phyloP scores from a whole-genome alignment of 2,797 vertebrate species.

The Lindbergichthys nudifrons region DNA sequence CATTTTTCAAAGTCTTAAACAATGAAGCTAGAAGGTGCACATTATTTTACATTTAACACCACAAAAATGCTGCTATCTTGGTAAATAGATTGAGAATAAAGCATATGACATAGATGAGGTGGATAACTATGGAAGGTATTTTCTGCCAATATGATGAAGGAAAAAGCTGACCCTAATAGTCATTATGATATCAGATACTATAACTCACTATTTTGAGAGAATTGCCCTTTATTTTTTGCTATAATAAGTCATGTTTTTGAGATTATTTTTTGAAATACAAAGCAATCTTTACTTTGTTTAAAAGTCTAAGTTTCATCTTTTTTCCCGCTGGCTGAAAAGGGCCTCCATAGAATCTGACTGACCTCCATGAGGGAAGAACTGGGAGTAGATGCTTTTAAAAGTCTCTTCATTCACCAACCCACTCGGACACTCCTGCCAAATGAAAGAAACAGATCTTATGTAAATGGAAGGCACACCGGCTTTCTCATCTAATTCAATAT shows the following conservation, averaged over 20 bases:
- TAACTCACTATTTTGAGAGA: no score
- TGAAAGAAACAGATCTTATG: neutral
- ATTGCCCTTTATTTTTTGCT: no score
- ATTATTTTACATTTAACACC: neutral
- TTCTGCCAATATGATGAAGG: no score
- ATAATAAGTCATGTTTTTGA: no score
- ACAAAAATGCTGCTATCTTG: neutral
- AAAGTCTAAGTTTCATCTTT: no score
- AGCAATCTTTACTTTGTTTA: no score
- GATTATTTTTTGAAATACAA: no score
- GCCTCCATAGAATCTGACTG: conserved; percentile 58
- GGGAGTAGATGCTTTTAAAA: conserved; percentile 96
- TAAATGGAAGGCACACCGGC: neutral
- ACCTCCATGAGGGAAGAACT: conserved; percentile 99
- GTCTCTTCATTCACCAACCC: conserved; percentile 95
- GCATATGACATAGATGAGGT: neutral
- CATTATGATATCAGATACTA: no score
- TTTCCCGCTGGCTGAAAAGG: no score
- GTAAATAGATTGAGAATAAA: neutral
- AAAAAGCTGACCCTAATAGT: no score
- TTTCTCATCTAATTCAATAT: neutral
- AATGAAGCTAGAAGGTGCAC: neutral
- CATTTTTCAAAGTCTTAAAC: neutral
- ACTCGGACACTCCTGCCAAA: conserved; percentile 92
- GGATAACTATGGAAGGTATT: neutral